A percentile compares a stretch with the other conserved stretches of the same genome.
Conservation (phyloP, 2,797 vertebrate genomes). For the Benthosema pterotum region DNA sequence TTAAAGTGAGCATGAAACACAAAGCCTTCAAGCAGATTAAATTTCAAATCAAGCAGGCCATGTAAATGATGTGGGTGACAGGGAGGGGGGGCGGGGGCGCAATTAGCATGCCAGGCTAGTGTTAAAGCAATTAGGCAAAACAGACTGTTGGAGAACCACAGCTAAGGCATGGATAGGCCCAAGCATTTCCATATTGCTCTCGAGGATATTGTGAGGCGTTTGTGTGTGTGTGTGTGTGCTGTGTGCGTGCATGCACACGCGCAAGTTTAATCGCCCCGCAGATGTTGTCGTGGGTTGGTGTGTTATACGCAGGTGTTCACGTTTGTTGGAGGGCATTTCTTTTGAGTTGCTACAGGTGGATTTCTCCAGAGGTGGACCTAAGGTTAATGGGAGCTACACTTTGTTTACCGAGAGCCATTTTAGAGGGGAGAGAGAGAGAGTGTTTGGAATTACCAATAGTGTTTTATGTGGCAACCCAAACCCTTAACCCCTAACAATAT, state of each 20-base stretch:
- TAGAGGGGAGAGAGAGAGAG: conserved; percentile 25
- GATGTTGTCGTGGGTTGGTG: conserved; percentile 9
- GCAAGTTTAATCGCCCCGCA: conserved; percentile 6
- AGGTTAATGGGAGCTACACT: conserved; percentile 74
- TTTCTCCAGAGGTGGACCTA: conserved; percentile 69
- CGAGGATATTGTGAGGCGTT: too few relatives aligned
- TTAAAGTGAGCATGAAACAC: conserved; percentile 87
- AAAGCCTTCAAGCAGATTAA: conserved; percentile 86
- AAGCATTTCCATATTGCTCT: conserved; percentile 79
- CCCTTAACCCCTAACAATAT: too few relatives aligned
- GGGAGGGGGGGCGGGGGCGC: conserved; percentile 76
- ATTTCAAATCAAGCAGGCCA: conserved; percentile 85
- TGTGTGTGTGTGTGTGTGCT: conserved; percentile 26
- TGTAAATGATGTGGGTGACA: conserved; percentile 86
- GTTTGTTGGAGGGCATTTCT: conserved; percentile 55
- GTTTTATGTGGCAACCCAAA: too few relatives aligned
- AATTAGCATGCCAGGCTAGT: conserved; percentile 85
- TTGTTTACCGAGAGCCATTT: conserved; percentile 70
- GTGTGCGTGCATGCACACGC: conserved; percentile 9
- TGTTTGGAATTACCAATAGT: too few relatives aligned
- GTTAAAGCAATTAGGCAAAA: conserved; percentile 85
- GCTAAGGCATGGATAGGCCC: conserved; percentile 69
- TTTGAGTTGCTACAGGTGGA: conserved; percentile 66
- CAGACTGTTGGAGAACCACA: conserved; percentile 77
- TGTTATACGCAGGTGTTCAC: conserved; percentile 10